Evolutionary conservation across 2,797 vertebrate species (phyloP).

Genomic region (Dallia pectoralis): DNA sequence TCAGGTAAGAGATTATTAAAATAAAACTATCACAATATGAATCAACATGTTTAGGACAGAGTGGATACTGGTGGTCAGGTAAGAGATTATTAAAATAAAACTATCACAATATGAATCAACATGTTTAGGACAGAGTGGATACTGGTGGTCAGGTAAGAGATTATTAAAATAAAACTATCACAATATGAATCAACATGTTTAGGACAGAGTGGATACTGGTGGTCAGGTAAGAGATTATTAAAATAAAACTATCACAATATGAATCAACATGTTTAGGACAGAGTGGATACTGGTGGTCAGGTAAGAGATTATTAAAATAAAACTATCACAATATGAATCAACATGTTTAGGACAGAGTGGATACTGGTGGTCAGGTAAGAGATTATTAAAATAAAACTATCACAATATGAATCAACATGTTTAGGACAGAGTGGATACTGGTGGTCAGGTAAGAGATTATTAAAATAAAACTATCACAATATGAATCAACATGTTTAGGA

Average conservation of each 20-base stretch:
- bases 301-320: constrained; percentile 38
- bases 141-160: constrained; percentile 42
- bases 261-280: constrained; percentile 24
- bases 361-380: constrained; percentile 43
- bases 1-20: constrained; percentile 41
- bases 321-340: background rate
- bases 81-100: constrained; percentile 27
- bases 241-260: background rate
- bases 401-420: background rate
- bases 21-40: background rate
- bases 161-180: background rate
- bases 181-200: constrained; percentile 11
- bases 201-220: constrained; percentile 32
- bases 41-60: constrained; percentile 27
- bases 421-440: constrained; percentile 34
- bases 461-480: background rate
- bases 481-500: constrained; percentile 18
- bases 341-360: constrained; percentile 32
- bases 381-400: background rate
- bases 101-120: background rate
- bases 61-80: constrained; percentile 36
- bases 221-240: constrained; percentile 42
- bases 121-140: constrained; percentile 33
- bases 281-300: constrained; percentile 27
- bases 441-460: constrained; percentile 42